Percentiles rank a stretch among this genome's conserved stretches.
Evolutionary conservation across 2,113 vertebrate genomes (phyloP).

Genomic region (Erpornis zantholeuca): DNA sequence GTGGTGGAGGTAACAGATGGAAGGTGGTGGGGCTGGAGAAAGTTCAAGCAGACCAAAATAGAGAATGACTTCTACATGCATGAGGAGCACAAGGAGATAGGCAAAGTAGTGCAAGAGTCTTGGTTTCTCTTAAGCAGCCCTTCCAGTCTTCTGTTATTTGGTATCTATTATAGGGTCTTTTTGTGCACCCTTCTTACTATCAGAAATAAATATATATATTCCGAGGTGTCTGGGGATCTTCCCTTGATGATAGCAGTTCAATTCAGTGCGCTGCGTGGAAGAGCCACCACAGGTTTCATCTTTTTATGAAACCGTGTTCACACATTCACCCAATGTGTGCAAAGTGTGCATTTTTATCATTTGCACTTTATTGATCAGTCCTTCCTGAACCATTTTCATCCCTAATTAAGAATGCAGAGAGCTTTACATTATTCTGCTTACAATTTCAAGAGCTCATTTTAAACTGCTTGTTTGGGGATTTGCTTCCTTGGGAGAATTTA

Average conservation of each 20-base stretch:
- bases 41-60: background rate
- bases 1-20: background rate
- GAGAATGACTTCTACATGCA: background rate
- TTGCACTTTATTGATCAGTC: background rate
- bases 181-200: background rate
- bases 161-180: background rate
- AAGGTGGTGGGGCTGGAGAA: background rate
- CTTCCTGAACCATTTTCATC: background rate
- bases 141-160: background rate
- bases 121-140: background rate
- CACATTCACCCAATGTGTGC: background rate
- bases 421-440: background rate
- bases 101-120: background rate
- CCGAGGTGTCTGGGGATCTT: background rate
- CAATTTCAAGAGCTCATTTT: background rate
- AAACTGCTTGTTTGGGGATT: slow-evolving; percentile 41
- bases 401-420: slow-evolving; percentile 20
- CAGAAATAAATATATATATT: background rate
- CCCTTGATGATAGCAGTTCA: background rate
- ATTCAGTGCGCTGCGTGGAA: background rate
- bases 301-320: background rate
- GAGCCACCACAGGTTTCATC: background rate
- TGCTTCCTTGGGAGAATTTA: slow-evolving; percentile 33
- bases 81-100: background rate
- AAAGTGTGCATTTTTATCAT: background rate